Evolutionary conservation across 2,888 invertebrate species (phyloP), one percentile per base, ranked within the genome.

Genomic region (Chironomus tentans): DNA sequence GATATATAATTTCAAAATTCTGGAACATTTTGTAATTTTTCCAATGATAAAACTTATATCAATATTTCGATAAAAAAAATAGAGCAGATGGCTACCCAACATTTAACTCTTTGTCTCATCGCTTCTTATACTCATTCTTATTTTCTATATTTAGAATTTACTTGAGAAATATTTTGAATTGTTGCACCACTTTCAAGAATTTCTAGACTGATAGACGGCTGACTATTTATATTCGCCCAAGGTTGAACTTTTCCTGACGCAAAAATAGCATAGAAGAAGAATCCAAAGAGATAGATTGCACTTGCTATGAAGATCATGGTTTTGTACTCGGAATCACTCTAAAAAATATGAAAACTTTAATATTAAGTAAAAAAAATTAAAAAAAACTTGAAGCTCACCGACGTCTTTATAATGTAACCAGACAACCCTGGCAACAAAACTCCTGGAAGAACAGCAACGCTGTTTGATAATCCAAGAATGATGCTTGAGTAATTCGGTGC

Each of bases 401-500:
- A 89, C 88, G 78, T 90, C 84, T 77, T 86, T 38, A 92, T 91
- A 56, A 93, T 88, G 70, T 87, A 86, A 10, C 92, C 92, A 0
- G 91, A 91, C 0, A 93, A 82, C 1, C 89, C 87, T 0, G 94
- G 94, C 80, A 92, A 92, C 48, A 94, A 82, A 79, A 94, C 15
- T 15, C 94, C 94, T 1, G 94, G 93, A 28, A 94, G 82, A 0
- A 94, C 93, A 0, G 92, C 94, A 78, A 94, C 84, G 0, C 93
- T 93, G 83, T 95, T 94, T 4, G 93, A 92, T 1, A 94, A 83
- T 0, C 94, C 94, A 92, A 94, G 92, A 70, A 94, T 83, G 0
- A 94, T 88, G 80, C 93, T 91, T 3, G 94, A 93, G 84, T 91
- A 92, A 72, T 91, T 91, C 0, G 94, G 93, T 0, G 94, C 94